Percentiles rank a stretch among this genome's conserved stretches.
phyloP scores from a whole-genome alignment of 1,140 invertebrate species.

The Brachionus paranguensis region DNA sequence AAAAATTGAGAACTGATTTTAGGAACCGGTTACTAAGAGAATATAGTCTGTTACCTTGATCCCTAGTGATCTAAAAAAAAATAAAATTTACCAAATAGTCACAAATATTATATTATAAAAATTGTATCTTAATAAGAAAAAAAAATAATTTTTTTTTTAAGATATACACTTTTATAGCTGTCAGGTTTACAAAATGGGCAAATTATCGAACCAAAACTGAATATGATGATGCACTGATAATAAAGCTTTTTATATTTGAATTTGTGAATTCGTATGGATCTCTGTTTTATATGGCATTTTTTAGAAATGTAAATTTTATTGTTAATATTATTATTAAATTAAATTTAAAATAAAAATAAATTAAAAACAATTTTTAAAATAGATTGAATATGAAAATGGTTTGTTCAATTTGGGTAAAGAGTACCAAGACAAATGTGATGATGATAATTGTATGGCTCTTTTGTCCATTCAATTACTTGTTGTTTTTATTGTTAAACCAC shows the following conservation, averaged over 20 bases:
- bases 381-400: slow-evolving; percentile 43
- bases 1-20: no score
- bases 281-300: slow-evolving; percentile 96
- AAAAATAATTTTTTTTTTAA: background rate
- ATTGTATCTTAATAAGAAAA: no score
- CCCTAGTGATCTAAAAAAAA: no score
- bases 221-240: slow-evolving; percentile 91
- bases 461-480: slow-evolving; percentile 73
- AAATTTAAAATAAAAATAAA: no score
- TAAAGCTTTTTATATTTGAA: slow-evolving; percentile 94
- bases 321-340: no score
- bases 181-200: slow-evolving; percentile 57
- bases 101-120: no score
- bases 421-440: slow-evolving; percentile 64
- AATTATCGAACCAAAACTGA: slow-evolving; percentile 88
- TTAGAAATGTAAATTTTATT: slow-evolving; percentile 53
- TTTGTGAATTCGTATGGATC: slow-evolving; percentile 98
- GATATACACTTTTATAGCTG: background rate
- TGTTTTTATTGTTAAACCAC: slow-evolving; percentile 66
- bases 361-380: no score
- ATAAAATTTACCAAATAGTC: no score
- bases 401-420: slow-evolving; percentile 48
- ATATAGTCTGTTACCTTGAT: no score
- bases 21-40: no score
- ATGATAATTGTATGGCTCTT: slow-evolving; percentile 73